Evolutionary conservation across 2,113 vertebrate species (phyloP).

Genomic region (Mastomys natalensis): DNA sequence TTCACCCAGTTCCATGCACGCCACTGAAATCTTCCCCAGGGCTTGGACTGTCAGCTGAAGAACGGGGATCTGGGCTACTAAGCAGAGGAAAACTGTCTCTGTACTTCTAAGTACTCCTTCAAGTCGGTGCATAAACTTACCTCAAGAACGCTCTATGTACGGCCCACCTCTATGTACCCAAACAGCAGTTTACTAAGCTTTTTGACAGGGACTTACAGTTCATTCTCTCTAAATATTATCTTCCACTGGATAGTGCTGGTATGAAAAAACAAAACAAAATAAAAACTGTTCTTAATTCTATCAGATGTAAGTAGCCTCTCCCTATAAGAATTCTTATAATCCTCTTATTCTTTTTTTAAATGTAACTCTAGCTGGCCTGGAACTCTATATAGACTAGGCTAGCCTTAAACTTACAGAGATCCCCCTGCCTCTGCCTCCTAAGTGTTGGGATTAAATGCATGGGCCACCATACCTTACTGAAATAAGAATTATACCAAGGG

Average conservation of each 20-base stretch:
- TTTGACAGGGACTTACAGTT: neutral
- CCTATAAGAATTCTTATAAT: neutral
- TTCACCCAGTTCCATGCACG: constrained; percentile 94
- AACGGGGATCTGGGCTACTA: neutral
- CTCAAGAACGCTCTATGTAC: neutral
- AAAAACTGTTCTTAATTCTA: constrained; percentile 25
- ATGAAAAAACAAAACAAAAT: neutral
- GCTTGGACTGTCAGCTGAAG: constrained; percentile 85
- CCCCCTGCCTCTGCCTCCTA: neutral
- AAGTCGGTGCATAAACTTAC: neutral
- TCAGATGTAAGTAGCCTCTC: neutral
- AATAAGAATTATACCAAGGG: neutral
- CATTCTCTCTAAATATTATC: constrained; percentile 26
- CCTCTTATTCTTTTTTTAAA: neutral
- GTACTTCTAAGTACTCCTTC: neutral
- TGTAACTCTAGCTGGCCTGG: neutral
- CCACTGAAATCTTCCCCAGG: constrained; percentile 95
- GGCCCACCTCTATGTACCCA: neutral
- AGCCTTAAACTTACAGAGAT: neutral
- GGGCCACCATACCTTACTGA: neutral
- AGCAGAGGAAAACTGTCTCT: neutral
- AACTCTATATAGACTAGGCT: neutral
- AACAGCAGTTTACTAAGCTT: constrained; percentile 38
- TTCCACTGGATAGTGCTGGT: neutral
- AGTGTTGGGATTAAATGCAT: neutral